phyloP scores from a whole-genome alignment of 1,140 invertebrate genomes.

The Lethocerus indicus region DNA sequence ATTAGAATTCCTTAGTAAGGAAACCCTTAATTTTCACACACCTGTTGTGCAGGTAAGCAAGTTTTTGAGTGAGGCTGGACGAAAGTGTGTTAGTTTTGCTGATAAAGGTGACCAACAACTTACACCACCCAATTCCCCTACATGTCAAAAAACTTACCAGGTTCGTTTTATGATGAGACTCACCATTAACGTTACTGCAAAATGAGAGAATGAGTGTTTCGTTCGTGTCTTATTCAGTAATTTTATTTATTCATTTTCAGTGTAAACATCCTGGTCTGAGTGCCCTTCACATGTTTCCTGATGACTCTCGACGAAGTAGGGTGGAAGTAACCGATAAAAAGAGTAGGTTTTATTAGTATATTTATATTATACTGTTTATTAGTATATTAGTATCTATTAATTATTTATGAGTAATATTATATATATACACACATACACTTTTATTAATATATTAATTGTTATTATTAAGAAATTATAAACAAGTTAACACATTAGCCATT shows the following conservation, averaged over 20 bases:
- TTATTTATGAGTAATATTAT: no score
- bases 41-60: constrained; percentile 39
- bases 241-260: no score
- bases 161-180: no score
- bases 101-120: constrained; percentile 26
- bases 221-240: no score
- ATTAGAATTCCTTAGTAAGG: neutral
- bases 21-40: constrained; percentile 21
- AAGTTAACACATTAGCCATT: no score
- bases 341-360: neutral
- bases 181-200: no score
- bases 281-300: constrained; percentile 33
- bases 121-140: constrained; percentile 53
- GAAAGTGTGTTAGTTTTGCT: constrained; percentile 51
- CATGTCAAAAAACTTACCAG: constrained; percentile 21
- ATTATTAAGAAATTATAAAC: no score
- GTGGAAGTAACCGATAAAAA: neutral
- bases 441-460: no score
- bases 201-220: no score
- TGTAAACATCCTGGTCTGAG: constrained; percentile 31
- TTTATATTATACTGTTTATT: neutral
- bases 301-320: neutral
- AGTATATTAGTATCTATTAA: neutral
- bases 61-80: constrained; percentile 34
- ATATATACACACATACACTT: no score